Evolutionary conservation across 2,888 invertebrate genomes (phyloP).

Genomic region (Punctoribates punctum): DNA sequence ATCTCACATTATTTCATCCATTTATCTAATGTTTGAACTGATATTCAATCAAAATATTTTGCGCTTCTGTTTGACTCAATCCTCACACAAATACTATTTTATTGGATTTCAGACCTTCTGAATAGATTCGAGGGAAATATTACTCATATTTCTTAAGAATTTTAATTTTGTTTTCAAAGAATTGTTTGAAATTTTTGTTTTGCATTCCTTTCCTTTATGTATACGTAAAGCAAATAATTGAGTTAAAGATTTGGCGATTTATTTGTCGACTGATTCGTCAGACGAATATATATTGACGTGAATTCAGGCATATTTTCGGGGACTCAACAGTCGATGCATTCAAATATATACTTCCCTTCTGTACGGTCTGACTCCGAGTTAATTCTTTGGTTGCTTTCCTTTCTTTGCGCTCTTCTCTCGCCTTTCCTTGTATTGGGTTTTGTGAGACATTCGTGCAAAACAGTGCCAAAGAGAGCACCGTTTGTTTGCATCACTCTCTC

Average conservation of each 20-base stretch:
- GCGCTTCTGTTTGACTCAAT: too few relatives aligned
- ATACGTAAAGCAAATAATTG: conserved; percentile 20
- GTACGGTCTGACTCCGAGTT: not conserved
- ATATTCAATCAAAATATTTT: too few relatives aligned
- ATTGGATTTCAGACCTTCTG: not conserved
- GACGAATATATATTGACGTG: not conserved
- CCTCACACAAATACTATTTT: too few relatives aligned
- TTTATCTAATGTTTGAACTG: too few relatives aligned
- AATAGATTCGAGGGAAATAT: not conserved
- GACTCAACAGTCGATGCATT: conserved; percentile 20
- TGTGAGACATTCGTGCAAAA: conserved; percentile 31
- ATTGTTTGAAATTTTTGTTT: not conserved
- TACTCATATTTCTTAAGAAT: not conserved
- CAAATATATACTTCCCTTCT: conserved; percentile 2
- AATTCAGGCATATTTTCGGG: conserved; percentile 30
- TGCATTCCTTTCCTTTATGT: conserved; percentile 3
- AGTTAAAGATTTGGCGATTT: conserved; percentile 20
- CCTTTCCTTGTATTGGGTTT: not conserved
- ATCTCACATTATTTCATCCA: too few relatives aligned
- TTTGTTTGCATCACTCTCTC: conserved; percentile 21
- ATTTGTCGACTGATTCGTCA: conserved; percentile 12
- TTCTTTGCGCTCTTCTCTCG: not conserved
- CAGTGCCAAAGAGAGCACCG: conserved; percentile 21
- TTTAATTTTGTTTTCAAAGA: not conserved
- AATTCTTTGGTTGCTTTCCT: conserved; percentile 29